Conservation (phyloP, 2,113 vertebrate species). For the Zootoca vivipara region DNA sequence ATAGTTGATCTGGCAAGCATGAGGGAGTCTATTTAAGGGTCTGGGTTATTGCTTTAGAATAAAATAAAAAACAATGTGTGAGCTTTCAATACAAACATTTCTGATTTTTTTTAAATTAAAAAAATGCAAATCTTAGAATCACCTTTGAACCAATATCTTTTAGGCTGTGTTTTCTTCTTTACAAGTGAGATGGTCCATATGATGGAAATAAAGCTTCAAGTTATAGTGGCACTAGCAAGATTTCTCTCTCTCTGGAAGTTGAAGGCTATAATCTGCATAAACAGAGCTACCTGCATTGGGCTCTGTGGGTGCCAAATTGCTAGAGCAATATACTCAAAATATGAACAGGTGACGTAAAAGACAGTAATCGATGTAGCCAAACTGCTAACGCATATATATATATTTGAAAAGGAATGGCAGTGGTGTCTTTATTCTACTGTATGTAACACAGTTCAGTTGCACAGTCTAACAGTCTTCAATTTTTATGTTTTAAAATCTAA, state of each 20-base stretch:
- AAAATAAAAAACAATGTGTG: neutral
- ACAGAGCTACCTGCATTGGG: neutral
- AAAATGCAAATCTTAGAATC: constrained; percentile 15
- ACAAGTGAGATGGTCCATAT: constrained; percentile 23
- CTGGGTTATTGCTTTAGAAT: neutral
- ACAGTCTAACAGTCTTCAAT: neutral
- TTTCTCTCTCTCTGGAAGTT: constrained; percentile 15
- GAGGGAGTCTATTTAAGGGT: neutral
- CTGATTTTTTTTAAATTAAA: neutral
- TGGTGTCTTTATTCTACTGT: neutral
- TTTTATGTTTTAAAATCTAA: constrained; percentile 1
- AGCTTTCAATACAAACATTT: neutral
- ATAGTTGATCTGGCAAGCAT: constrained; percentile 5
- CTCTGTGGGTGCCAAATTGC: constrained; percentile 48
- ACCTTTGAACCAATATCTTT: neutral
- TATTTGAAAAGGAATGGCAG: neutral
- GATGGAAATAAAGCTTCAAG: constrained; percentile 1
- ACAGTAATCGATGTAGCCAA: constrained; percentile 54
- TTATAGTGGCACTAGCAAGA: neutral
- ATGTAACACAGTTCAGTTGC: neutral
- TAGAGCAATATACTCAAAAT: constrained; percentile 60
- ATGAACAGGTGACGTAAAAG: constrained; percentile 36
- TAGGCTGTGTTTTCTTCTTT: constrained; percentile 9
- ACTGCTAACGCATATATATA: neutral
- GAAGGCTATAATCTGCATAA: neutral